Conservation (phyloP, 2,797 vertebrate genomes). For the Adelosebastes latens region DNA sequence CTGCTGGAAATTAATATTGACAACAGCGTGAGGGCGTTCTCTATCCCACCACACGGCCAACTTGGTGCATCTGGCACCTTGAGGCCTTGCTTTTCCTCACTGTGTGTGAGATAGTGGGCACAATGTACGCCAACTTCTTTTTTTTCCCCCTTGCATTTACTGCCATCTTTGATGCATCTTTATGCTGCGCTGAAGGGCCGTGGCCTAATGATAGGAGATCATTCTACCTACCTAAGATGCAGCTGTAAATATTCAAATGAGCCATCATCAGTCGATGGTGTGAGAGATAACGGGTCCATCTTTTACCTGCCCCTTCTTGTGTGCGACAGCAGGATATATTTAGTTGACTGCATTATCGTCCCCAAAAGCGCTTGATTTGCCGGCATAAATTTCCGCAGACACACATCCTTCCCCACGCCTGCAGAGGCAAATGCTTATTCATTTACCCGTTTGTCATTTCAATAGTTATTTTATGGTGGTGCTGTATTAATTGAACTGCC, state of each 20-base stretch:
- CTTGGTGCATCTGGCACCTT: constrained; percentile 39
- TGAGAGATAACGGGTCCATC: constrained; percentile 72
- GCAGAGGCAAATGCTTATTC: constrained; percentile 72
- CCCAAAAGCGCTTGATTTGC: constrained; percentile 73
- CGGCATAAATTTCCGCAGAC: constrained; percentile 66
- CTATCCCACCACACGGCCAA: constrained; percentile 42
- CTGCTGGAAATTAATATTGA: constrained; percentile 70
- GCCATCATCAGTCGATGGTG: constrained; percentile 73
- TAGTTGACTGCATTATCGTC: constrained; percentile 71
- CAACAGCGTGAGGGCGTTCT: constrained; percentile 49
- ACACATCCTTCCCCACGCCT: constrained; percentile 50
- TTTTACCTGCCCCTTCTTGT: constrained; percentile 73
- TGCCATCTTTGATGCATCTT: constrained; percentile 62
- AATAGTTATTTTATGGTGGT: constrained; percentile 82
- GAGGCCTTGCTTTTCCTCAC: constrained; percentile 21
- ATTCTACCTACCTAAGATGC: constrained; percentile 63
- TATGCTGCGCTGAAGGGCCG: constrained; percentile 59
- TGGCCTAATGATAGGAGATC: constrained; percentile 75
- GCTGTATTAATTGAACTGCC: constrained; percentile 82
- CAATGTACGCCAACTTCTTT: constrained; percentile 2
- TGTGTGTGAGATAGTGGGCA: constrained; percentile 13
- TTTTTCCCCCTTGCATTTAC: constrained; percentile 21
- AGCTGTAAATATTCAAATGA: constrained; percentile 84
- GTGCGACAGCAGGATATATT: constrained; percentile 73
- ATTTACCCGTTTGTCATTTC: constrained; percentile 79